Conservation (phyloP, 2,113 vertebrate genomes). For the Hippocampus guttulatus region DNA sequence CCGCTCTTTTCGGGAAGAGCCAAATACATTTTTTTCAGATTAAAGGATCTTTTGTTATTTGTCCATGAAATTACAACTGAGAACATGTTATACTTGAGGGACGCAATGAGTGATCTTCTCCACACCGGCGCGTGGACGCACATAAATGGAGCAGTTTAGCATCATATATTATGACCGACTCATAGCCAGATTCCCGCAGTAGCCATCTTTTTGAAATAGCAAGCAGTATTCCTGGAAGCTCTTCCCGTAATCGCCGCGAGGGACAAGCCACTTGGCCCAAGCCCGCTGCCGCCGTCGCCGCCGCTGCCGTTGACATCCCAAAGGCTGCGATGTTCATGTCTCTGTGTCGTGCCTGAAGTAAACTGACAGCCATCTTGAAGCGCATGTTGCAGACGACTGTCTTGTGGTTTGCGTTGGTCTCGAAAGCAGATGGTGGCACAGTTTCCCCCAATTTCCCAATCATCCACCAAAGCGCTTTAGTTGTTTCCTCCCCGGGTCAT, state of each 20-base stretch:
- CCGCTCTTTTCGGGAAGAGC: slow-evolving; percentile 65
- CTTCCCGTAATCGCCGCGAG: slow-evolving; percentile 29
- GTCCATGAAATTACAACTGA: slow-evolving; percentile 75
- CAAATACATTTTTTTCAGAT: slow-evolving; percentile 58
- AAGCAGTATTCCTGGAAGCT: slow-evolving; percentile 42
- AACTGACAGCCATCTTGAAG: slow-evolving; percentile 49
- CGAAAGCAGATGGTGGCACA: slow-evolving; percentile 66
- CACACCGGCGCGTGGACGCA: slow-evolving; percentile 59
- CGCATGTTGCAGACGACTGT: slow-evolving; percentile 47
- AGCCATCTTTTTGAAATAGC: slow-evolving; percentile 56
- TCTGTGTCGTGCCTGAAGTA: slow-evolving; percentile 49
- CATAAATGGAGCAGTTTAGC: slow-evolving; percentile 56
- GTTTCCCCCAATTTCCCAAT: slow-evolving; percentile 55
- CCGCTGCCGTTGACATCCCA: slow-evolving; percentile 19
- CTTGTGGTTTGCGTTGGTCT: slow-evolving; percentile 51
- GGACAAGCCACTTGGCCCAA: slow-evolving; percentile 42
- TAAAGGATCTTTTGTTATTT: slow-evolving; percentile 75
- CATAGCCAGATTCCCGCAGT: slow-evolving; percentile 26
- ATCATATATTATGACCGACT: slow-evolving; percentile 58
- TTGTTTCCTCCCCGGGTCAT: slow-evolving; percentile 24
- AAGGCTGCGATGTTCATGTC: slow-evolving; percentile 43
- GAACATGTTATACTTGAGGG: slow-evolving; percentile 70
- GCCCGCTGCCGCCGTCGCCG: slow-evolving; percentile 8
- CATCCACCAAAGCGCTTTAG: slow-evolving; percentile 35
- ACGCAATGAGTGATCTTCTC: slow-evolving; percentile 58